These are phyloP conservation scores for Panagrolaimus sp. DNA, from an alignment of 1,140 invertebrate species.

Conservation along the genomic window DNA sequence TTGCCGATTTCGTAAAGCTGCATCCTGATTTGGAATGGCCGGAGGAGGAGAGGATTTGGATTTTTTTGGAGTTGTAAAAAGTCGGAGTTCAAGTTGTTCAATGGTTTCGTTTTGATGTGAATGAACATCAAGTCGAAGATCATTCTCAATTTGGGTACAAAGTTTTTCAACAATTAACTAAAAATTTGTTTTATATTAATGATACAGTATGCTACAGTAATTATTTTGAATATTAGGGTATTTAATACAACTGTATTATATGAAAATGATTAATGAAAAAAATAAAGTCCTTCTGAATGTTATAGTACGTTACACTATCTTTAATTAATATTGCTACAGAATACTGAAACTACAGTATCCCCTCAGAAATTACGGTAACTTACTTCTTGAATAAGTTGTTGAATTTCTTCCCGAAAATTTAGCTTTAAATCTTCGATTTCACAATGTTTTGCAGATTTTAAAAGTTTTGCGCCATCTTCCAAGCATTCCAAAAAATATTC, in stretches of 20 bases:
- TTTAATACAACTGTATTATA: too few species aligned
- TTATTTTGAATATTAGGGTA: too few species aligned
- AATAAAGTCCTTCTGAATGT: too few species aligned
- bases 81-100: constrained; percentile 39
- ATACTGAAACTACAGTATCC: constrained; percentile 67
- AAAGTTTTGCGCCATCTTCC: constrained; percentile 22
- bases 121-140: constrained; percentile 37
- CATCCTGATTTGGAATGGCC: background rate
- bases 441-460: constrained; percentile 25
- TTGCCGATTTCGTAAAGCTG: background rate
- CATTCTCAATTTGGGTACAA: constrained; percentile 50
- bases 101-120: constrained; percentile 27
- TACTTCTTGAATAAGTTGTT: constrained; percentile 25
- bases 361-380: constrained; percentile 67
- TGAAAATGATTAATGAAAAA: too few species aligned
- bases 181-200: background rate
- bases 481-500: constrained; percentile 50
- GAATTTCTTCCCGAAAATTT: constrained; percentile 25
- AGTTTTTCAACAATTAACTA: constrained; percentile 29
- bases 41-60: background rate
- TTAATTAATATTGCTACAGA: constrained; percentile 57
- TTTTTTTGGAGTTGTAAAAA: constrained; percentile 10
- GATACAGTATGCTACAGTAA: background rate
- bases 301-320: too few species aligned
- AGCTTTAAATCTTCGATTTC: constrained; percentile 18